Percentiles rank a stretch among this genome's conserved stretches.
Evolutionary conservation across 2,888 invertebrate species (phyloP).

Genomic region (Drosophila acutilabella): DNA sequence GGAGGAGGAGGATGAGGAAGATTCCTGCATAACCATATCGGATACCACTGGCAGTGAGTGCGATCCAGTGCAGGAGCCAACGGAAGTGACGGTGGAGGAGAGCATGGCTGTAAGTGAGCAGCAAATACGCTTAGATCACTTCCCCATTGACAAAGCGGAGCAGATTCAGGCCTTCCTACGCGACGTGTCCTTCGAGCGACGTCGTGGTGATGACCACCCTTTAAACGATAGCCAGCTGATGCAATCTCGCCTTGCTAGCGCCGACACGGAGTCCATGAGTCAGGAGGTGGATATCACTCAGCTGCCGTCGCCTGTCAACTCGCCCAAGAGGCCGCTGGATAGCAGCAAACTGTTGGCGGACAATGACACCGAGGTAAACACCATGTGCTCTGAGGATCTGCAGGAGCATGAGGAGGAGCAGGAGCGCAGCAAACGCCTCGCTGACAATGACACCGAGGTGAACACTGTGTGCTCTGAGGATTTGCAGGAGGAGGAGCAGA

Average conservation of each 20-base stretch:
- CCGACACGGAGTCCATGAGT: conserved; percentile 81
- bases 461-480: conserved; percentile 45
- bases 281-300: conserved; percentile 35
- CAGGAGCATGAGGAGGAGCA: neutral
- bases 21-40: conserved; percentile 68
- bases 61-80: conserved; percentile 18
- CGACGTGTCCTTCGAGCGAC: conserved; percentile 77
- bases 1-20: conserved; percentile 29
- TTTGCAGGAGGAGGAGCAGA: neutral
- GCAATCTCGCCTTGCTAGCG: conserved; percentile 57
- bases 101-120: conserved; percentile 56
- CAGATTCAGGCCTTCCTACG: conserved; percentile 81
- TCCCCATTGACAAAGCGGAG: conserved; percentile 60
- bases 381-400: conserved; percentile 23
- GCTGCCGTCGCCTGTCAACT: conserved; percentile 5
- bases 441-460: conserved; percentile 51
- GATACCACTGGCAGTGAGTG: conserved; percentile 53
- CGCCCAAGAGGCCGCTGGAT: conserved; percentile 4
- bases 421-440: conserved; percentile 42
- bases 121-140: conserved; percentile 8
- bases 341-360: conserved; percentile 47
- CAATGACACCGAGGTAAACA: conserved; percentile 54
- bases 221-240: neutral
- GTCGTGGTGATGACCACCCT: conserved; percentile 24
- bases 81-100: conserved; percentile 6